A percentile compares a stretch with the other conserved stretches of the same genome.
Evolutionary conservation across 1,140 invertebrate genomes (phyloP).

Genomic region (Saccostrea echinata): DNA sequence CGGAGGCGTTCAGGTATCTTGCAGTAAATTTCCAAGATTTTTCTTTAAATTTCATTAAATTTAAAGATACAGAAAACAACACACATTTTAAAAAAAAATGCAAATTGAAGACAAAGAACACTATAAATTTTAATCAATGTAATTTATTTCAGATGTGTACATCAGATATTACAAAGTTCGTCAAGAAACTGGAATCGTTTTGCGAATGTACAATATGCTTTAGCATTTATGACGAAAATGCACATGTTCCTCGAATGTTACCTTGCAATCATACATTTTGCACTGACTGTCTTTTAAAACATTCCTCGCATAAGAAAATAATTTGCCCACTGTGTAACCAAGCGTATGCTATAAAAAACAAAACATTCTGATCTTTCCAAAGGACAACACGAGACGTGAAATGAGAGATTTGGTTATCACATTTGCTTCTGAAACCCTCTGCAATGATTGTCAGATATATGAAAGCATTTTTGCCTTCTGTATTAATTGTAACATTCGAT

Average conservation of each 20-base stretch:
- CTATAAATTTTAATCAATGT: too few species aligned
- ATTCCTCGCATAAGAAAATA: background rate
- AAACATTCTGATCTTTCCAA: background rate
- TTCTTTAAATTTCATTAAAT: too few species aligned
- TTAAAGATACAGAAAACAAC: too few species aligned
- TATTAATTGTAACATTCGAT: background rate
- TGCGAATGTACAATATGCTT: background rate
- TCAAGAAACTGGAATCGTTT: background rate
- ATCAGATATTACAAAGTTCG: background rate
- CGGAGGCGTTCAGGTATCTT: too few species aligned
- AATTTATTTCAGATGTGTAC: background rate
- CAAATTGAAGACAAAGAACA: too few species aligned
- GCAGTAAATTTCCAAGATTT: too few species aligned
- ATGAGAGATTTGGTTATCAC: background rate
- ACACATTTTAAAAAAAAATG: too few species aligned
- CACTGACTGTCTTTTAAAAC: background rate
- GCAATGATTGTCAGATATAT: background rate
- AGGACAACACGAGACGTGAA: background rate
- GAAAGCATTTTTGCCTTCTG: background rate
- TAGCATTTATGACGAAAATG: background rate
- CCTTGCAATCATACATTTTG: background rate
- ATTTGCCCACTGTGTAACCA: background rate
- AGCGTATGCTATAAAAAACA: background rate
- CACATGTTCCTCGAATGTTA: background rate
- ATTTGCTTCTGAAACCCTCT: background rate